Evolutionary conservation across 30 jellyfish, hydroid and myxozoan genomes (phyloP).

Genomic region (Mastigias papua): DNA sequence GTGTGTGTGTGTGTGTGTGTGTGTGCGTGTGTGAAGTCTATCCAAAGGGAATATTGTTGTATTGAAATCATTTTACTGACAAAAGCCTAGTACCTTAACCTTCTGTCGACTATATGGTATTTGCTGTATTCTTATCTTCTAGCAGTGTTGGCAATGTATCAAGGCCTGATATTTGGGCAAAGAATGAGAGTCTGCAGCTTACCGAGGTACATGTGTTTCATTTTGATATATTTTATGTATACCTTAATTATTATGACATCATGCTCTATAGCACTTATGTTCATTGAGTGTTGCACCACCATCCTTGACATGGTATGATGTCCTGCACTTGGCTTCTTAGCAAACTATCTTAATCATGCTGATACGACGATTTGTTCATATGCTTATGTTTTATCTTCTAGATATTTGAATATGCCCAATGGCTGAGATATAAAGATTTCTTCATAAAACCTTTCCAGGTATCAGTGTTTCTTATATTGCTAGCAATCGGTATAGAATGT

Average conservation of each 20-base stretch:
- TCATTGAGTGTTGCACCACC: background rate
- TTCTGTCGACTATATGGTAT: no score
- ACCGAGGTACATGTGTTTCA: conserved; percentile 83
- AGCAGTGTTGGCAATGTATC: conserved; percentile 28
- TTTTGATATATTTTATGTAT: no score
- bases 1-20: no score
- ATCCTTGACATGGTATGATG: no score
- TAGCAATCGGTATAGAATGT: background rate
- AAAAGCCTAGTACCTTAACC: no score
- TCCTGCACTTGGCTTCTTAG: no score
- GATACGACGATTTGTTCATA: background rate
- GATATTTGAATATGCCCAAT: conserved; percentile 65
- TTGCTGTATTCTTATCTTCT: conserved; percentile 2
- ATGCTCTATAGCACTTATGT: background rate
- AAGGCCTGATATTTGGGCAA: conserved; percentile 84
- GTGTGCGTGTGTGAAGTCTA: no score
- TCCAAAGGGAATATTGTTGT: no score
- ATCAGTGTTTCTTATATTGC: background rate
- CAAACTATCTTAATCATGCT: background rate
- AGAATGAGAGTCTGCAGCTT: conserved; percentile 68
- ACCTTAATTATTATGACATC: no score
- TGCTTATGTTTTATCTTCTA: background rate
- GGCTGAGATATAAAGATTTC: conserved; percentile 47
- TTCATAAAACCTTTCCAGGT: conserved; percentile 78
- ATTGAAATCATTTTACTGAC: no score